Evolutionary conservation across 2,797 vertebrate genomes (phyloP).

Genomic region (Orientallactaga sibirica): DNA sequence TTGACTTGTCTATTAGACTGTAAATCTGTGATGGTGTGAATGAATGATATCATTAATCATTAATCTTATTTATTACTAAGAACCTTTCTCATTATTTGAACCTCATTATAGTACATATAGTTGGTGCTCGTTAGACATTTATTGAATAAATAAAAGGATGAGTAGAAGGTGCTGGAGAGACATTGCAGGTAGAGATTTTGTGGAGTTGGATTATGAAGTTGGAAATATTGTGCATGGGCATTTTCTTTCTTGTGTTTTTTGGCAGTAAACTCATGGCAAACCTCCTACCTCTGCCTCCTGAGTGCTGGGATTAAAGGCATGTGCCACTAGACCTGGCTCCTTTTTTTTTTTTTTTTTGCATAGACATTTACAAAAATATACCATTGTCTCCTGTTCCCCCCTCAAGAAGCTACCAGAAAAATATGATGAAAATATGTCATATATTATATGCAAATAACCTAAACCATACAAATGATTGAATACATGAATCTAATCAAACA

Average conservation of each 20-base stretch:
- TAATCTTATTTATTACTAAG: conserved; percentile 30
- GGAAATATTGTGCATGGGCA: neutral
- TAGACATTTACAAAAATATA: neutral
- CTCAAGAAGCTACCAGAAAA: neutral
- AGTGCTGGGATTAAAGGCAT: no score
- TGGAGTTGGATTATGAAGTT: neutral
- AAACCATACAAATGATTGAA: neutral
- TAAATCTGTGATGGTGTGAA: conserved; percentile 27
- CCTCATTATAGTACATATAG: neutral
- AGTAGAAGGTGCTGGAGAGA: neutral
- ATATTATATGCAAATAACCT: conserved; percentile 11
- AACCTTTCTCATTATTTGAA: conserved; percentile 44
- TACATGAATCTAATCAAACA: neutral
- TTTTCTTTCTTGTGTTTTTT: no score
- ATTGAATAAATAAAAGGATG: conserved; percentile 8
- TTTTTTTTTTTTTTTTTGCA: no score
- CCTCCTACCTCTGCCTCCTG: no score
- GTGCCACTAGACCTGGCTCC: no score
- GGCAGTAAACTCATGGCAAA: no score
- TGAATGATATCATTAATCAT: conserved; percentile 13
- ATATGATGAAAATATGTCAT: neutral
- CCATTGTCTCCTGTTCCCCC: neutral
- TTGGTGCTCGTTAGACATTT: neutral
- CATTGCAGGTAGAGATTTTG: neutral
- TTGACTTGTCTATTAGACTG: neutral